Conservation (phyloP, 2,888 invertebrate genomes). For the Lutraria lutraria region DNA sequence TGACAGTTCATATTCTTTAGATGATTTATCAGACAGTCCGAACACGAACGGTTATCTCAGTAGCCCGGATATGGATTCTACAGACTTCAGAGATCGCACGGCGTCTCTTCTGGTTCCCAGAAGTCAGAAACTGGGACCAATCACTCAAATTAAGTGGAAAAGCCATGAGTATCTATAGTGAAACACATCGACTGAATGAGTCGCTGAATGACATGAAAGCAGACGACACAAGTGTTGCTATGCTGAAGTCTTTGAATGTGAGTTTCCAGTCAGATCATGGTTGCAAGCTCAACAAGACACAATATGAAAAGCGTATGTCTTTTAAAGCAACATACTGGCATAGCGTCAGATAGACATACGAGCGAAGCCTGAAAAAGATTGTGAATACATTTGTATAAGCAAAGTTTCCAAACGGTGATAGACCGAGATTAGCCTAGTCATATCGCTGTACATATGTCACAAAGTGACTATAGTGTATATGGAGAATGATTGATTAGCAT, state of each 20-base stretch:
- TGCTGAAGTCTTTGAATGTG: neutral
- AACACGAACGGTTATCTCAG: slow-evolving; percentile 48
- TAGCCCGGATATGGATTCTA: slow-evolving; percentile 66
- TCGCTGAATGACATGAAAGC: neutral
- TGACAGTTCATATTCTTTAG: slow-evolving; percentile 78
- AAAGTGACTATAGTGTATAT: no score
- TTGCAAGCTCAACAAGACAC: neutral
- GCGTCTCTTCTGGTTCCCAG: slow-evolving; percentile 73
- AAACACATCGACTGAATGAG: neutral
- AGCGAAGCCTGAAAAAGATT: no score
- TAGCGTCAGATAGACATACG: no score
- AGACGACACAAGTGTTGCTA: neutral
- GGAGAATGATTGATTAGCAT: no score
- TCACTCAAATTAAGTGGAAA: slow-evolving; percentile 77
- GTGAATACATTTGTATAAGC: no score
- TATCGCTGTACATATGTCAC: no score
- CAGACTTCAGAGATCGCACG: slow-evolving; percentile 73
- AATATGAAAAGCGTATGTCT: neutral
- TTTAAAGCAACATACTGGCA: neutral
- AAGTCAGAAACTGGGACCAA: slow-evolving; percentile 54
- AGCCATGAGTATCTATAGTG: slow-evolving; percentile 77
- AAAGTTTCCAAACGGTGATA: no score
- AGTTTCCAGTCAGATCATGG: neutral
- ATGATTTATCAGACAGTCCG: slow-evolving; percentile 65
- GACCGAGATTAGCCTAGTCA: no score